Conservation (phyloP, 2,888 invertebrate genomes). For the Phoronis australis region DNA sequence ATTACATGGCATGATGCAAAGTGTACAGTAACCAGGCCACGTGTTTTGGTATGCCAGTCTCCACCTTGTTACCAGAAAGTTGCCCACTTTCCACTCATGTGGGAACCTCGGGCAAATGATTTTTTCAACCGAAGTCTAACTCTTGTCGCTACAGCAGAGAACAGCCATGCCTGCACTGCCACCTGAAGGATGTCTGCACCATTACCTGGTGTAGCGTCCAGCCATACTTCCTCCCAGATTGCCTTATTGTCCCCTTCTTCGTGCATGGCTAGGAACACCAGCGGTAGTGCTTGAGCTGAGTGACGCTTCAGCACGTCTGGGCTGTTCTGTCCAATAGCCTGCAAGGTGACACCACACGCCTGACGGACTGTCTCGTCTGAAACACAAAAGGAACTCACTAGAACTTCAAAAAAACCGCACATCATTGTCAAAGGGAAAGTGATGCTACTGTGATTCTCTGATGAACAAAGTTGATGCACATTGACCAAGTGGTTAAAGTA, state of each 20-base stretch:
- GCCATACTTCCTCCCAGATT: constrained; percentile 85
- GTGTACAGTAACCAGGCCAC: background rate
- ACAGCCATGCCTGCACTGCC: background rate
- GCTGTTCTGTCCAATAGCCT: constrained; percentile 76
- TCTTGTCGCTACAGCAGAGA: background rate
- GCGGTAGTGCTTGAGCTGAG: constrained; percentile 69
- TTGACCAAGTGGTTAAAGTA: no score
- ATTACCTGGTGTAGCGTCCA: constrained; percentile 72
- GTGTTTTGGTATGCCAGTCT: background rate
- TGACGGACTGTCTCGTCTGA: constrained; percentile 70
- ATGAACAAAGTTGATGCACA: no score
- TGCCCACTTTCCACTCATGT: background rate
- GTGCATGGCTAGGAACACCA: constrained; percentile 88
- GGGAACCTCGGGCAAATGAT: background rate
- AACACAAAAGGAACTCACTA: constrained; percentile 26
- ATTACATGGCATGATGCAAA: background rate
- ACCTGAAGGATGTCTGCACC: background rate
- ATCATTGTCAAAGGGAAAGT: no score
- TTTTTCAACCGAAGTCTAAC: background rate
- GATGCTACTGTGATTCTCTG: no score
- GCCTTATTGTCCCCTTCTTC: constrained; percentile 56
- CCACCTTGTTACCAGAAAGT: background rate
- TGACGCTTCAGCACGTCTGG: constrained; percentile 72
- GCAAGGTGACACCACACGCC: constrained; percentile 59
- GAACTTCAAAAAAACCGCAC: no score